phyloP scores from a whole-genome alignment of 1,140 invertebrate species.

The Mycetomoellerius zeteki region DNA sequence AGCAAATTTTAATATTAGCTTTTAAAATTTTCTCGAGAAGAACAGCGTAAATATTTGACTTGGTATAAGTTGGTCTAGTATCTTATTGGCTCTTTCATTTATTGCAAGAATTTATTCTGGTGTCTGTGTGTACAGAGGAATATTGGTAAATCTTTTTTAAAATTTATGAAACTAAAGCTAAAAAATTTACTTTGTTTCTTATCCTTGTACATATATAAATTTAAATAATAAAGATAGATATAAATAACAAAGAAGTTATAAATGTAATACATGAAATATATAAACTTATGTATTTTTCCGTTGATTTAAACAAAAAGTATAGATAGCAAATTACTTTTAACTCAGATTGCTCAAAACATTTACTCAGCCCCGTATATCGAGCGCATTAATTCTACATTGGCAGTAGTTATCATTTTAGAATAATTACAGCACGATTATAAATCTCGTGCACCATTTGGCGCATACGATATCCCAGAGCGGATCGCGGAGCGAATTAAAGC shows the following conservation, averaged over 20 bases:
- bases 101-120: conserved; percentile 18
- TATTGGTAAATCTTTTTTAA: not conserved
- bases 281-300: not conserved
- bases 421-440: conserved; percentile 57
- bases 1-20: conserved; percentile 49
- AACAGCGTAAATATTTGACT: conserved; percentile 48
- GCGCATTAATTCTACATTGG: conserved; percentile 8
- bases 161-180: not conserved
- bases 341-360: not conserved
- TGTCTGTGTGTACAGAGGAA: conserved; percentile 3
- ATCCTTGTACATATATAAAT: not conserved
- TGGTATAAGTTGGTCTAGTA: conserved; percentile 6
- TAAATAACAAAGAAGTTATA: not conserved
- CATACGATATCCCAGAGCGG: conserved; percentile 38
- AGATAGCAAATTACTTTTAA: conserved; percentile 3
- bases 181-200: not conserved
- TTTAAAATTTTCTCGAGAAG: conserved; percentile 11
- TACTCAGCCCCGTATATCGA: not conserved
- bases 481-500: conserved; percentile 52
- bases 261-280: not conserved
- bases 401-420: conserved; percentile 55
- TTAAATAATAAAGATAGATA: not conserved
- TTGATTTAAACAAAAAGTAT: not conserved
- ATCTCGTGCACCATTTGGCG: conserved; percentile 43
- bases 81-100: conserved; percentile 49